These are phyloP conservation scores for Lophura nycthemera DNA, from an alignment of 2,113 vertebrate species.

Conservation along the genomic window DNA sequence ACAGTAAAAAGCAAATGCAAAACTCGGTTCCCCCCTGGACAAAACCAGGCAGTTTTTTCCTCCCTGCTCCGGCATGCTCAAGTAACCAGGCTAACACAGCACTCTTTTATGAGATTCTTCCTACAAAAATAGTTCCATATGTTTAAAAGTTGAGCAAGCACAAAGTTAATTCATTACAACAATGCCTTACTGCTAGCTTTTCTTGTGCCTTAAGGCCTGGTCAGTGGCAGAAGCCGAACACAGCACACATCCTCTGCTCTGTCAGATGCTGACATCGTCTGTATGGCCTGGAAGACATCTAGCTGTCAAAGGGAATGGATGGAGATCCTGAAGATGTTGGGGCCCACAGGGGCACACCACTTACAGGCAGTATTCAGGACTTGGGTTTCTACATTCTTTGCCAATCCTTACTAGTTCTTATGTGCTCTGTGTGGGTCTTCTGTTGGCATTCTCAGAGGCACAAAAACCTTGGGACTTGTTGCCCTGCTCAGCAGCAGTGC, in stretches of 20 bases:
- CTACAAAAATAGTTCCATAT: conserved; percentile 66
- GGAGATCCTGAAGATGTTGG: neutral
- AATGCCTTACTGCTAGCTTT: conserved; percentile 47
- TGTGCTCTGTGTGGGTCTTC: neutral
- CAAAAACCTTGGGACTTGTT: neutral
- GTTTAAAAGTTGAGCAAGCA: conserved; percentile 52
- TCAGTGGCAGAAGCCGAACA: conserved; percentile 3
- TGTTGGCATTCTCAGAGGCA: neutral
- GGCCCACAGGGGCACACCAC: neutral
- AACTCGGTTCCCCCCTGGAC: neutral
- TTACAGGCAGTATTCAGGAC: neutral
- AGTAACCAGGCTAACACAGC: conserved; percentile 37
- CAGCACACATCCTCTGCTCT: neutral
- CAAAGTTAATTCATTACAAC: conserved; percentile 55
- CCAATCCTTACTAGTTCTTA: neutral
- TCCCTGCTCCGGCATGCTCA: conserved; percentile 11
- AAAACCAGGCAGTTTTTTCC: neutral
- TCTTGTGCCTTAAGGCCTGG: conserved; percentile 37
- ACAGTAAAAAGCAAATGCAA: neutral
- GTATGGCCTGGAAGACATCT: neutral
- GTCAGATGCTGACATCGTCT: neutral
- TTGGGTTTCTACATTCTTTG: neutral
- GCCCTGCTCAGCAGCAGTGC: neutral
- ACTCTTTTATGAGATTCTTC: conserved; percentile 50
- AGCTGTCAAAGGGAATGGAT: neutral